A percentile compares a stretch with the other conserved stretches of the same genome.
Evolutionary conservation across 2,113 vertebrate genomes (phyloP).

Genomic region (Oryzias curvinotus): DNA sequence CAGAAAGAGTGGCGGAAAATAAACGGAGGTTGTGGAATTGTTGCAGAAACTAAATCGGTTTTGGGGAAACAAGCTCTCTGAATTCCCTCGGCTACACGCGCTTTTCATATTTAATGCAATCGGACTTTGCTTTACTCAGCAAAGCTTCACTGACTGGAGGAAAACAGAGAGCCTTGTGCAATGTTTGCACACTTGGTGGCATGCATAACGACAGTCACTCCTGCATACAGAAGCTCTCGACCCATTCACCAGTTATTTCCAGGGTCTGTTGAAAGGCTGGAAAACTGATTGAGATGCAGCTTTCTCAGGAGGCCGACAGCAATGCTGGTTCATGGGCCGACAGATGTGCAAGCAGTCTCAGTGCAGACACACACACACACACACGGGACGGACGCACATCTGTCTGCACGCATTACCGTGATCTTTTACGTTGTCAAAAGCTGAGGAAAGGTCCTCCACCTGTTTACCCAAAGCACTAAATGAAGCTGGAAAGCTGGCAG

Average conservation of each 20-base stretch:
- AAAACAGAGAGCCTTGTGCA: background rate
- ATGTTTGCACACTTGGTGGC: background rate
- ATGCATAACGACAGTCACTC: background rate
- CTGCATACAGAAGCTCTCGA: background rate
- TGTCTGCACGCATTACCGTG: constrained; percentile 24
- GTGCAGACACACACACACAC: constrained; percentile 11
- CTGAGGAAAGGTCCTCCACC: background rate
- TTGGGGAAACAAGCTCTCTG: too few relatives aligned
- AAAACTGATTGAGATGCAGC: background rate
- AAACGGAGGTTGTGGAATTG: too few relatives aligned
- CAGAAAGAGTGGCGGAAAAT: too few relatives aligned
- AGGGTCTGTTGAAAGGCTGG: too few relatives aligned
- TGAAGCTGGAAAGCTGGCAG: constrained; percentile 7
- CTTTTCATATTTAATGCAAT: background rate
- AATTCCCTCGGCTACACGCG: too few relatives aligned
- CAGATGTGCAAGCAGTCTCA: constrained; percentile 36
- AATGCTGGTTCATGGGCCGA: constrained; percentile 38
- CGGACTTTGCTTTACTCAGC: background rate
- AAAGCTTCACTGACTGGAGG: background rate
- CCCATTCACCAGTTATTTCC: background rate
- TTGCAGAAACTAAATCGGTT: too few relatives aligned
- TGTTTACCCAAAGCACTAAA: constrained; percentile 5
- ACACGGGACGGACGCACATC: constrained; percentile 44
- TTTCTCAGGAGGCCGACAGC: constrained; percentile 1
- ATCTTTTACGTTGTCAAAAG: background rate